Evolutionary conservation across 1,140 invertebrate species (phyloP).

Genomic region (Drosophila sturtevanti): DNA sequence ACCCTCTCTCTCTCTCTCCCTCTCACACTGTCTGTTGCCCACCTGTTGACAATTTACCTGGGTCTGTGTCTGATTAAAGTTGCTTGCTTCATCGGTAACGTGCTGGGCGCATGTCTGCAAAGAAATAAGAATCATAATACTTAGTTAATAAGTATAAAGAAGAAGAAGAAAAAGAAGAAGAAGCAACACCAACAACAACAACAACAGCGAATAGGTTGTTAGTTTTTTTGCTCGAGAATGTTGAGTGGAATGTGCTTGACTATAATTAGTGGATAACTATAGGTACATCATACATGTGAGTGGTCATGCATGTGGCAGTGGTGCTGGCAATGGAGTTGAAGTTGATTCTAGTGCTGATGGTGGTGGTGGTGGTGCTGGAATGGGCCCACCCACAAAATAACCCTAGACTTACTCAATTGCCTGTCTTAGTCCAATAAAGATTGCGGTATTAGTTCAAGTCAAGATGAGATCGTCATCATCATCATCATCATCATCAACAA

Average conservation of each 20-base stretch:
- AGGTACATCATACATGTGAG: conserved; percentile 51
- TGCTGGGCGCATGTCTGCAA: conserved; percentile 73
- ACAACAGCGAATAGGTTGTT: conserved; percentile 40
- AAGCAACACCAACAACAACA: conserved; percentile 14
- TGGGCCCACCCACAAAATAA: conserved; percentile 40
- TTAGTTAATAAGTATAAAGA: conserved; percentile 25
- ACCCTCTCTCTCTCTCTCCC: conserved; percentile 23
- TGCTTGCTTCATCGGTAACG: conserved; percentile 75
- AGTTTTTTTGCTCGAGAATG: conserved; percentile 51
- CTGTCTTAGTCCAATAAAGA: conserved; percentile 37
- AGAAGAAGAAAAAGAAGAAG: conserved; percentile 24
- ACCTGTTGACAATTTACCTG: conserved; percentile 72
- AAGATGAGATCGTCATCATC: conserved; percentile 34
- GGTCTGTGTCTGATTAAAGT: conserved; percentile 77
- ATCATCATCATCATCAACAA: conserved; percentile 22
- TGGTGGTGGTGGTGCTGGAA: conserved; percentile 12
- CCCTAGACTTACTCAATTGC: conserved; percentile 38
- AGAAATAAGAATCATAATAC: conserved; percentile 52
- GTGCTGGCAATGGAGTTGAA: background rate
- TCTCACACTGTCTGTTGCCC: conserved; percentile 7
- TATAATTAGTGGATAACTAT: conserved; percentile 69
- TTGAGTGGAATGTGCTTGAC: conserved; percentile 56
- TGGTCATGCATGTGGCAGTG: conserved; percentile 46
- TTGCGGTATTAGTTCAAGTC: conserved; percentile 39
- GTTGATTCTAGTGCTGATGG: too few species aligned